These are phyloP conservation scores for Cepaea nemoralis DNA, from an alignment of 1,140 invertebrate species.

Conservation along the genomic window DNA sequence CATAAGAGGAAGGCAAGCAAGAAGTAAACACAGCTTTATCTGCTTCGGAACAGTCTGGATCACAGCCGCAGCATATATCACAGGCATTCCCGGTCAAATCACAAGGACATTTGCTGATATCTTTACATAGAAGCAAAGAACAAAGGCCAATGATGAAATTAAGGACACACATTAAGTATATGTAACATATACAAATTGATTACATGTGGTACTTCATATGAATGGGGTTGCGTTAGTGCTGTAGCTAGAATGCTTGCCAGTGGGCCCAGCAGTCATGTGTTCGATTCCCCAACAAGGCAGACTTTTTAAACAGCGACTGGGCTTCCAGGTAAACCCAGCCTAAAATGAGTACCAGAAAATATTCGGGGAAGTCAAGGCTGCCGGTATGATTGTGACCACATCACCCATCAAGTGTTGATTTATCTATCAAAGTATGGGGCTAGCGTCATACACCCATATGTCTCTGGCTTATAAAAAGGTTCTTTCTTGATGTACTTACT, in stretches of 20 bases:
- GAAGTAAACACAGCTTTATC: conserved; percentile 76
- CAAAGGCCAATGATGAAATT: background rate
- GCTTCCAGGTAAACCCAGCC: too few species aligned
- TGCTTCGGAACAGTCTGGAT: conserved; percentile 76
- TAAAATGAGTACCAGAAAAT: too few species aligned
- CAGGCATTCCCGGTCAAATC: conserved; percentile 75
- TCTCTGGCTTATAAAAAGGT: too few species aligned
- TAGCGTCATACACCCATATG: too few species aligned
- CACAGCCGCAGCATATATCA: conserved; percentile 85
- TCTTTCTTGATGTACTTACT: too few species aligned
- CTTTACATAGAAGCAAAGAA: background rate
- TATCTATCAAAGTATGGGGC: too few species aligned
- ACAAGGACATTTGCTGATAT: conserved; percentile 66
- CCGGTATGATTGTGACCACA: too few species aligned
- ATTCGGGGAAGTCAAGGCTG: too few species aligned
- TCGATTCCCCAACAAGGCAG: too few species aligned
- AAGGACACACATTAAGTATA: background rate
- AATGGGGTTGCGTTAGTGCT: background rate
- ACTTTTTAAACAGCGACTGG: too few species aligned
- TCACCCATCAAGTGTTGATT: too few species aligned
- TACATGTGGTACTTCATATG: background rate
- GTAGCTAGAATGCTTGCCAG: background rate
- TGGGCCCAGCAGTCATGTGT: background rate
- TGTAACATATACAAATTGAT: background rate
- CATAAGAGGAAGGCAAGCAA: conserved; percentile 70